phyloP scores from a whole-genome alignment of 2,888 invertebrate species.

The Lasioglossum oenotherae region DNA sequence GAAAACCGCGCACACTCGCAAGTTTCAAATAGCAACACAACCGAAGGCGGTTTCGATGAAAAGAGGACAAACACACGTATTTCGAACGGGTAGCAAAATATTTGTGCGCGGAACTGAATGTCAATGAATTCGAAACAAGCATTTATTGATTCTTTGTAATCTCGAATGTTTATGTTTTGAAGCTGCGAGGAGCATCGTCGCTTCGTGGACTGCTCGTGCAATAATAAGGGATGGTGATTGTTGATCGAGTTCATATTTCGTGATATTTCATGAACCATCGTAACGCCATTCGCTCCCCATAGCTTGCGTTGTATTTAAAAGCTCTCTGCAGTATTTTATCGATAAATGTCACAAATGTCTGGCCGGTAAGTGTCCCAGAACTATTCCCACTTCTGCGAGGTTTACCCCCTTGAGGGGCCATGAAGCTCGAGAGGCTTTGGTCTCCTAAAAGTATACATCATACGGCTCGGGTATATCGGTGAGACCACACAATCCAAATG shows the following conservation, averaged over 20 bases:
- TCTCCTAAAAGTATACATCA: no score
- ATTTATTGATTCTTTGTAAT: background rate
- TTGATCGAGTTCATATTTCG: background rate
- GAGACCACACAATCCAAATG: no score
- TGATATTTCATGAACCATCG: background rate
- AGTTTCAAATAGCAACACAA: background rate
- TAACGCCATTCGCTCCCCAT: background rate
- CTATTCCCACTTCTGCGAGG: no score
- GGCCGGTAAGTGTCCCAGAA: no score
- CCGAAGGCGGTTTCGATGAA: background rate
- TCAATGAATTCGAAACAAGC: background rate
- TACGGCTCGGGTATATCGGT: no score
- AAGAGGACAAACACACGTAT: background rate
- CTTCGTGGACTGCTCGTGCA: background rate
- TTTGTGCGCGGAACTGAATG: no score
- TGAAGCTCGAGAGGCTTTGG: no score
- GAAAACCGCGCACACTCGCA: background rate
- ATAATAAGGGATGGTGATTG: constrained; percentile 26
- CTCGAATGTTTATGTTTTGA: background rate
- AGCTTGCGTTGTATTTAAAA: no score
- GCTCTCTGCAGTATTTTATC: no score
- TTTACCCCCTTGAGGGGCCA: no score
- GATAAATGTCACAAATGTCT: no score
- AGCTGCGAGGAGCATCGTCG: background rate
- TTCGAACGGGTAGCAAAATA: background rate